Evolutionary conservation across 2,888 invertebrate genomes (phyloP), one percentile per base, ranked within the genome.

Genomic region (Orchesellides sinensis): DNA sequence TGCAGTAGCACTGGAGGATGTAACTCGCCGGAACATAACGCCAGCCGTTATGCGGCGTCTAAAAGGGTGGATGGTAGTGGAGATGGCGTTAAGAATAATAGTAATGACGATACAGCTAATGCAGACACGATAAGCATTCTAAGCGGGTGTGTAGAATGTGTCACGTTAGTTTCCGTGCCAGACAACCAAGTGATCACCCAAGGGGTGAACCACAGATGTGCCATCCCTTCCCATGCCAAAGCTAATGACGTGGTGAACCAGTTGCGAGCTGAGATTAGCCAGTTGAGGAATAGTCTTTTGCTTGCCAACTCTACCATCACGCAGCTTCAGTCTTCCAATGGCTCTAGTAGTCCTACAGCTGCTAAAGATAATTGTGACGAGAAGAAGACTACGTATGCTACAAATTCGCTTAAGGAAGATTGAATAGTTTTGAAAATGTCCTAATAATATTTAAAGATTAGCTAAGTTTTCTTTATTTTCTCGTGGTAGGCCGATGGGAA

Each of bases 151-250:
- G 83, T 87, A 17, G 88, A 88, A n/a, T 88, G 87, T 73, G 87
- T 88, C 2, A 88, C 88, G 1, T 49, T 88, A 5, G 88, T 88
- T 0, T 86, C 86, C 17, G 88, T 88, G 2, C 88, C 88, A 21
- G 88, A 88, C 40, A 85, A 88, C 56, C 87, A 87, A 70, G 86
- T 88, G 5, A 87, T 88, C 45, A 81, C 84, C 5, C 87, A 88
- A 80, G 88, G 88, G 23, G 75, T 86, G 27, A 88, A 88, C 83
- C 87, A 87, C 61, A 70, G 79, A 52, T 84, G 83, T 81, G 70
- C 70, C 56, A 66, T 72, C 49, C 73, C 68, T 0, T 61, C 59
- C 35, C 73, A 83, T 65, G 72, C 61, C 25, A 77, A 78, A 59
- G 59, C 80, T 0, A 77, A 66, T n/a, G 84, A 77, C 29, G 66